phyloP scores from a whole-genome alignment of 2,797 vertebrate species.

The Aphelocoma californica region DNA sequence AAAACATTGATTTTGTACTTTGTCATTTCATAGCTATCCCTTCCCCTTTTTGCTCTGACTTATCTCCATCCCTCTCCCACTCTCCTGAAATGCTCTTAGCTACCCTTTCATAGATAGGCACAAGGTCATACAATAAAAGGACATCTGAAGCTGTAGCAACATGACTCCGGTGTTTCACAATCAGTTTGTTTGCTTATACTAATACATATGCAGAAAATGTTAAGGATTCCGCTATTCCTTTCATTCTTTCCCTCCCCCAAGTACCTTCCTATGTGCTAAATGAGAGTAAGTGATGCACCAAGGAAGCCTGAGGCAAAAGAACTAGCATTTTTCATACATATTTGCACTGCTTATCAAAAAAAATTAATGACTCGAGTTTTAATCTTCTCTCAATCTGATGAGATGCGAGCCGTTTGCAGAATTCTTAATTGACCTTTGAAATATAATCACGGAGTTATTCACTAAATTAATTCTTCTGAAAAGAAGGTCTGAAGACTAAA shows the following conservation, averaged over 20 bases:
- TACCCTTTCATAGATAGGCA: neutral
- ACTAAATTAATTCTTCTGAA: slow-evolving; percentile 21
- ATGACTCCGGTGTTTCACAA: neutral
- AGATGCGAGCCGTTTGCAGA: slow-evolving; percentile 35
- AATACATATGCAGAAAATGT: neutral
- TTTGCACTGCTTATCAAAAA: slow-evolving; percentile 50
- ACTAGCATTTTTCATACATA: slow-evolving; percentile 20
- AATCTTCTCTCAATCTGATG: slow-evolving; percentile 63
- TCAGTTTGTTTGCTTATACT: neutral
- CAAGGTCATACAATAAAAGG: neutral
- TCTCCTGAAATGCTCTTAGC: neutral
- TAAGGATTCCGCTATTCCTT: neutral
- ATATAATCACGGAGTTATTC: slow-evolving; percentile 43
- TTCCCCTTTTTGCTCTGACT: neutral
- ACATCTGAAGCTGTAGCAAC: neutral
- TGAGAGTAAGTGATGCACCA: neutral
- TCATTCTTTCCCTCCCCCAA: neutral
- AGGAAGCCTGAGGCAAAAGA: slow-evolving; percentile 33
- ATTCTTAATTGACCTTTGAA: slow-evolving; percentile 62
- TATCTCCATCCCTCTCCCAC: neutral
- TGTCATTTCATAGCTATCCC: neutral
- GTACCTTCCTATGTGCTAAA: neutral
- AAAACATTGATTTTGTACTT: slow-evolving; percentile 14
- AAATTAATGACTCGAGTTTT: slow-evolving; percentile 47
- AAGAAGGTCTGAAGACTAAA: neutral